Percentiles rank a stretch among this genome's conserved stretches.
phyloP scores from a whole-genome alignment of 2,113 vertebrate species.

The Chloropsis hardwickii region DNA sequence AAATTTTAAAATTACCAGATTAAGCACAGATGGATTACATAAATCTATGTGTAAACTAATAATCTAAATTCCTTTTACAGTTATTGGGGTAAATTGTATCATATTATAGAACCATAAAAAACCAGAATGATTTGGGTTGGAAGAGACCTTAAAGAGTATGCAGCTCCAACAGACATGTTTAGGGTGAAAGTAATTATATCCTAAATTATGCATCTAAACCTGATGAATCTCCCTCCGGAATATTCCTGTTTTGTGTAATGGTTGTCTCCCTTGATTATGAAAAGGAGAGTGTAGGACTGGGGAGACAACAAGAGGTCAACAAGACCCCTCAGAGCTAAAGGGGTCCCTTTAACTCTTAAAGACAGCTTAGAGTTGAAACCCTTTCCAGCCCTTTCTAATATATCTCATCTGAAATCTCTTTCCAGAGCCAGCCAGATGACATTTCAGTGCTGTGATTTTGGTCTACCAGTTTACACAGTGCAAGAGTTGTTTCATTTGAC shows the following conservation, averaged over 20 bases:
- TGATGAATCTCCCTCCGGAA: background rate
- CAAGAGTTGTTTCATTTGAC: background rate
- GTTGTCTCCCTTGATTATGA: background rate
- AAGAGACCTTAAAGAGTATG: background rate
- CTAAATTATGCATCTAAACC: background rate
- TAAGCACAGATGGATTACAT: background rate
- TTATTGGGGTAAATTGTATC: background rate
- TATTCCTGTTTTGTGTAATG: background rate
- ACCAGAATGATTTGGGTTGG: background rate
- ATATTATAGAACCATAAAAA: background rate
- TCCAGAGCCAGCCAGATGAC: background rate
- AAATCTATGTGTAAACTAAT: background rate
- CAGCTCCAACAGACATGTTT: background rate
- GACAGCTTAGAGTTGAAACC: background rate
- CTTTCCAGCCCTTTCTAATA: background rate
- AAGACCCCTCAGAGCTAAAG: no score
- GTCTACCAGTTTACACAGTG: background rate
- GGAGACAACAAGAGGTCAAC: background rate
- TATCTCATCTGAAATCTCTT: background rate
- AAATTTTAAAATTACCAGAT: background rate
- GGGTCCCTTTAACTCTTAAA: background rate
- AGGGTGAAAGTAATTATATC: background rate
- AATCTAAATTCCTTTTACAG: background rate
- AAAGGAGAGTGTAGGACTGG: background rate
- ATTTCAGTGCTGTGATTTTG: background rate